phyloP scores from a whole-genome alignment of 2,797 vertebrate species.

The Thamnophis elegans region DNA sequence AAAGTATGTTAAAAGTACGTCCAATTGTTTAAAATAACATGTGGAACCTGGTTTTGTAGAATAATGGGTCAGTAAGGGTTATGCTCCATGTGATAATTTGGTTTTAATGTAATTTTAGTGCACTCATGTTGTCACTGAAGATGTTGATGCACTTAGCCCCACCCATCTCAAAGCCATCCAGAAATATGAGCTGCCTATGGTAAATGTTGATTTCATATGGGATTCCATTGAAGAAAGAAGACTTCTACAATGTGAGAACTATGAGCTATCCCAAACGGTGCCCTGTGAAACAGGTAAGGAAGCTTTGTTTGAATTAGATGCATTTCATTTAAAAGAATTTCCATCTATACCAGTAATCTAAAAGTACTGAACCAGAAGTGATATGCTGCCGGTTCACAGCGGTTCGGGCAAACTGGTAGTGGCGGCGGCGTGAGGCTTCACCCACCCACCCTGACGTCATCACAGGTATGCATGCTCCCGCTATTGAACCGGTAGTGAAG shows the following conservation, averaged over 20 bases:
- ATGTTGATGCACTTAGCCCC: constrained; percentile 69
- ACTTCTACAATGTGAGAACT: constrained; percentile 69
- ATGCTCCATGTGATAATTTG: background rate
- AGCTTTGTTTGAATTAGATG: background rate
- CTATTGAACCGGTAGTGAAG: no score
- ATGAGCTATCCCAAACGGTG: constrained; percentile 44
- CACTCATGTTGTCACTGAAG: constrained; percentile 76
- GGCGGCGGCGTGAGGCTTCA: no score
- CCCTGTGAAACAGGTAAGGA: constrained; percentile 42
- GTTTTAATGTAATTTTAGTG: constrained; percentile 70
- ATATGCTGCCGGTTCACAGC: no score
- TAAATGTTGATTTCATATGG: constrained; percentile 75
- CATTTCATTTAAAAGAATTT: background rate
- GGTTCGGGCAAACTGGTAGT: no score
- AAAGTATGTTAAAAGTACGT: background rate
- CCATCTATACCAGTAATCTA: background rate
- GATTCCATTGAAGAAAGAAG: constrained; percentile 70
- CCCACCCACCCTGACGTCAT: no score
- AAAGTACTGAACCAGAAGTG: background rate
- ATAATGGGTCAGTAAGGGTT: background rate
- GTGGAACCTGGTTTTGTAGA: background rate
- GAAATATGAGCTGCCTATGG: constrained; percentile 73
- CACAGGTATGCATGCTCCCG: no score
- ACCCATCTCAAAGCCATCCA: constrained; percentile 68
- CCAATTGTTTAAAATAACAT: background rate